Percentiles rank a stretch among this genome's conserved stretches.
phyloP scores from a whole-genome alignment of 2,113 vertebrate genomes.

The Rafetus swinhoei region DNA sequence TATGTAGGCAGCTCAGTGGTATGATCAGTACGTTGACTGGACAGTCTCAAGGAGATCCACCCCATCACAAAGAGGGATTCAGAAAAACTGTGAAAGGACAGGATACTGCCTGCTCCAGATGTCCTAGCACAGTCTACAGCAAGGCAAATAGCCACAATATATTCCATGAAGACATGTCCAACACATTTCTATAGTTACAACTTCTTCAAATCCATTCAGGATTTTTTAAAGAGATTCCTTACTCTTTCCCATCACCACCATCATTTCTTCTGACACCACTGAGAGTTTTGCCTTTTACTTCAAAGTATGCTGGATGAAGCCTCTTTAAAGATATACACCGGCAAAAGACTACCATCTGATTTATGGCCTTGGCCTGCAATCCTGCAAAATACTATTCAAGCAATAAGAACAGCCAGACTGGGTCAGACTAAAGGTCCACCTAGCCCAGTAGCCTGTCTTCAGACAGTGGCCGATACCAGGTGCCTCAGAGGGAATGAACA shows the following conservation, averaged over 20 bases:
- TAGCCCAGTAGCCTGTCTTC: too few relatives aligned
- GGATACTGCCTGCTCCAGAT: neutral
- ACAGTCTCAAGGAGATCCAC: too few relatives aligned
- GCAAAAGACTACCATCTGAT: fast-evolving
- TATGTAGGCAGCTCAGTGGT: too few relatives aligned
- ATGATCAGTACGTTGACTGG: too few relatives aligned
- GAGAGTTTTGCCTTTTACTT: neutral
- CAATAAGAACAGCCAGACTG: too few relatives aligned
- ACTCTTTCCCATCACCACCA: slow-evolving; percentile 34
- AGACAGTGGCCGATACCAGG: too few relatives aligned
- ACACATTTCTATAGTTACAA: slow-evolving; percentile 14
- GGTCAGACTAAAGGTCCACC: too few relatives aligned
- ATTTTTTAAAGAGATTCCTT: slow-evolving; percentile 21
- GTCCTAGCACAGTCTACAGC: neutral
- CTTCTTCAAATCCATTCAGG: slow-evolving; percentile 44
- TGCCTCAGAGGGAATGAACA: too few relatives aligned
- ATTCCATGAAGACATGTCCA: neutral
- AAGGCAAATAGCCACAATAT: neutral
- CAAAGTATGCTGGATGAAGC: slow-evolving; percentile 26
- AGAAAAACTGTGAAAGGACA: neutral
- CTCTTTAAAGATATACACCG: slow-evolving; percentile 15
- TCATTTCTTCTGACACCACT: neutral
- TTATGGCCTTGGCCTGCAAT: neutral
- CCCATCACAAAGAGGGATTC: neutral
- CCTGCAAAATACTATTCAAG: neutral